Base-by-base conservation (phyloP, 1,140 invertebrate genomes). In the Drosophila littoralis region DNA sequence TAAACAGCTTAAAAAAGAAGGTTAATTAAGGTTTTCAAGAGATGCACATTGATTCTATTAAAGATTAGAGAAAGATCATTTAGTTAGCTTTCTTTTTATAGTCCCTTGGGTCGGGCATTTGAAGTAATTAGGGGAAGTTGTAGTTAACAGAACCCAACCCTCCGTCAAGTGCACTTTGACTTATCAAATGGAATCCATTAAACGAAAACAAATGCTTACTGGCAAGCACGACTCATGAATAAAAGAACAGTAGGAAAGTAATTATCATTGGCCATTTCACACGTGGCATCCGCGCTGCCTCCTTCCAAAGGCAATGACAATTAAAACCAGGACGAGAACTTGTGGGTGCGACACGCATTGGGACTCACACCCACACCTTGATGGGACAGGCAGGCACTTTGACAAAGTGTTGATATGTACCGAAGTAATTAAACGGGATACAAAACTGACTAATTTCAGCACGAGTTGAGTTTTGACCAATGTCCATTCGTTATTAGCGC, bases 381-480 rank as follows among this genome's bases (percentile, higher is more conserved):
- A 71, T 80, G 74, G 22, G 22, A 28, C 22, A 74, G 75, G 73
- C 46, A 54, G 65, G 63, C 82, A 86, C 65, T 73, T 89, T 79
- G 90, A 89, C 83, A 89, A 91, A 89, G 90, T 91, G 90, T 89
- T 91, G 90, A 91, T 28, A 28, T 85, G 77, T 75, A 76, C 54
- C 57, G 40, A 64, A 81, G 90, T 91, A 91, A 91, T 91, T 91
- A 91, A 91, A 91, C 75, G 75, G 79, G 78, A 81, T 83, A 77
- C 76, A 59, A 52, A 54, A 46, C 59, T 72, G 74, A 90, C 90
- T 90, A 91, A 89, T 91, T 91, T 76, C 78, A 59, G 45, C 58
- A 54, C 73, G 45, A 64, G 57, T 85, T 79, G 79, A 85, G 75
- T 85, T 84, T 75, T 90, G 86, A 90, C 77, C 86, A 81, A 69